These are phyloP conservation scores for Sternarchorhynchus goeldii DNA, from an alignment of 2,797 vertebrate species.

Conservation along the genomic window DNA sequence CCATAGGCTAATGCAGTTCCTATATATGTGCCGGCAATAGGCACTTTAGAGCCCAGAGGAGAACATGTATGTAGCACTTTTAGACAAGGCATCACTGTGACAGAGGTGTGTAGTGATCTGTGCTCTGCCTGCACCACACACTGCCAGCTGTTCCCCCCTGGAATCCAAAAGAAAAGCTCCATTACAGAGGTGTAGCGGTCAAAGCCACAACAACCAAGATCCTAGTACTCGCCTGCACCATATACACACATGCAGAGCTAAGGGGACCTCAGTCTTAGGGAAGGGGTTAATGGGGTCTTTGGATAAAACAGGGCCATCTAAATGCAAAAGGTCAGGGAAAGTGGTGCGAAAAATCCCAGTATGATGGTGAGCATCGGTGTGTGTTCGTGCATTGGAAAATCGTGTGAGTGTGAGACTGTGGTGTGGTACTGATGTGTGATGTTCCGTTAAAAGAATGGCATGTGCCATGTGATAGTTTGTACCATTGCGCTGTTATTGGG, in stretches of 20 bases:
- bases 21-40: slow-evolving; percentile 13
- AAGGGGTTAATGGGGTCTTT: slow-evolving; percentile 71
- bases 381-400: slow-evolving; percentile 9
- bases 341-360: slow-evolving; percentile 36
- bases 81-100: slow-evolving; percentile 9
- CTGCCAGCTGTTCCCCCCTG: slow-evolving; percentile 11
- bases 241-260: slow-evolving; percentile 39
- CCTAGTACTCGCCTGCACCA: slow-evolving; percentile 2
- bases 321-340: slow-evolving; percentile 41
- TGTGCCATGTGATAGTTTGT: slow-evolving; percentile 20
- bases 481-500: slow-evolving; percentile 9
- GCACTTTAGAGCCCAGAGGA: neutral
- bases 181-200: slow-evolving; percentile 49
- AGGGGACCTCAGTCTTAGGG: slow-evolving; percentile 59
- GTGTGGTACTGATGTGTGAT: neutral
- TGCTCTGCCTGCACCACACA: slow-evolving; percentile 24
- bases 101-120: slow-evolving; percentile 17
- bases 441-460: neutral
- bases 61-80: slow-evolving; percentile 11
- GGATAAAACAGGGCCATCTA: slow-evolving; percentile 63
- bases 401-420: slow-evolving; percentile 4
- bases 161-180: slow-evolving; percentile 39
- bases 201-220: slow-evolving; percentile 50
- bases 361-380: neutral
- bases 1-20: slow-evolving; percentile 3